Conservation (phyloP, 2,113 vertebrate species). For the Indri indri region DNA sequence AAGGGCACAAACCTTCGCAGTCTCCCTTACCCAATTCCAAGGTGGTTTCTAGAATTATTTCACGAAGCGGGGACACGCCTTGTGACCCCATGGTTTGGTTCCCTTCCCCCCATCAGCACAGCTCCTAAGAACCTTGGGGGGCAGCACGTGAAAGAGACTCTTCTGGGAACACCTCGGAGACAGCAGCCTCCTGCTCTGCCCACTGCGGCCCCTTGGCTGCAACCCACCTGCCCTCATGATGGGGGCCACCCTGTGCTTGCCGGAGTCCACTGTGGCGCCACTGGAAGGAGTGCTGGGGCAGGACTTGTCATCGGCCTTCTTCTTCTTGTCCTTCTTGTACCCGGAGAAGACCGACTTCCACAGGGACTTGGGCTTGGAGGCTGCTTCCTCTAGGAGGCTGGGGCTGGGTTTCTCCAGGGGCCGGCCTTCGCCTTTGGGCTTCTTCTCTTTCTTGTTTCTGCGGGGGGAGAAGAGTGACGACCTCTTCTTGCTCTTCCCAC, state of each 20-base stretch:
- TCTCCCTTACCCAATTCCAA: neutral
- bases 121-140: neutral
- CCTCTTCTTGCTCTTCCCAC: conserved; percentile 94
- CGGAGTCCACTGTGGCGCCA: conserved; percentile 91
- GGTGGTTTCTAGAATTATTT: neutral
- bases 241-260: conserved; percentile 86
- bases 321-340: conserved; percentile 98
- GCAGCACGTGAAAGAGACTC: accelerated
- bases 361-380: conserved; percentile 92
- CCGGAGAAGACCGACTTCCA: conserved; percentile 98
- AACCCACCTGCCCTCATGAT: conserved; percentile 87
- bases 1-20: neutral
- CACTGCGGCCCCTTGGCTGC: accelerated
- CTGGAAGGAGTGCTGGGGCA: conserved; percentile 94
- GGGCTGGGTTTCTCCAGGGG: conserved; percentile 84
- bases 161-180: neutral
- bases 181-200: accelerated
- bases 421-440: conserved; percentile 91
- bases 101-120: neutral
- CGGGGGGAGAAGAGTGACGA: conserved; percentile 96
- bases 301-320: conserved; percentile 91
- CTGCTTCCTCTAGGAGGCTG: conserved; percentile 83
- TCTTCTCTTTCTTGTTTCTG: conserved; percentile 97
- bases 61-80: no score
- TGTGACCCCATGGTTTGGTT: neutral